A percentile compares a stretch with the other conserved stretches of the same genome.
These are phyloP conservation scores for Mesaphorura yosii DNA, from an alignment of 1,140 invertebrate species.

Conservation along the genomic window DNA sequence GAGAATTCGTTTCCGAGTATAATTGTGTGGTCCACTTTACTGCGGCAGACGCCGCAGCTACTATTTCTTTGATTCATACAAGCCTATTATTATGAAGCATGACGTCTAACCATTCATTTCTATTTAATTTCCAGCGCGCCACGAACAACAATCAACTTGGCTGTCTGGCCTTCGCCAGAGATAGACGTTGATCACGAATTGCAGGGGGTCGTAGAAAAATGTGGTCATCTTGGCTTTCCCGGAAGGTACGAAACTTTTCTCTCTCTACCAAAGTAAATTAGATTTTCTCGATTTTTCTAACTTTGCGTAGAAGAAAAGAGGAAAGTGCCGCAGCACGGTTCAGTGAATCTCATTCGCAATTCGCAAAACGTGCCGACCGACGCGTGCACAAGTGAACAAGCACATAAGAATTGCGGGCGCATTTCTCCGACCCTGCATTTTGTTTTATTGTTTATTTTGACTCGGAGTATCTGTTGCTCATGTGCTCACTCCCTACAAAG, in stretches of 20 bases:
- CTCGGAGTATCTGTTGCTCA: no score
- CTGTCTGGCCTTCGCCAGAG: slow-evolving; percentile 53
- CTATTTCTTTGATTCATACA: no score
- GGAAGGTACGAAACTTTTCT: slow-evolving; percentile 38
- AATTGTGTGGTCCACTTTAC: no score
- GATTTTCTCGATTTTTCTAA: background rate
- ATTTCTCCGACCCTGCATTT: no score
- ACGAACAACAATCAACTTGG: slow-evolving; percentile 55
- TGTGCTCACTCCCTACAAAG: no score
- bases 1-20: no score
- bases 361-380: no score
- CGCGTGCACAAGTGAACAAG: no score
- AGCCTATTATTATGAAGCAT: no score
- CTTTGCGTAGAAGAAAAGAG: background rate
- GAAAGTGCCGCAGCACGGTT: background rate
- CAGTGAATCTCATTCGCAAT: background rate
- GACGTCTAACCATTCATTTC: slow-evolving; percentile 5
- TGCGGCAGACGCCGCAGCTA: no score
- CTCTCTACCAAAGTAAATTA: background rate
- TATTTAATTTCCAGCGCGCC: slow-evolving; percentile 38
- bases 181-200: slow-evolving; percentile 39
- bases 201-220: slow-evolving; percentile 42
- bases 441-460: no score
- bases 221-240: slow-evolving; percentile 47
- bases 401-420: no score